These are phyloP conservation scores for Nemapogon koenigi DNA, from an alignment of 2,888 invertebrate genomes.

Conservation along the genomic window DNA sequence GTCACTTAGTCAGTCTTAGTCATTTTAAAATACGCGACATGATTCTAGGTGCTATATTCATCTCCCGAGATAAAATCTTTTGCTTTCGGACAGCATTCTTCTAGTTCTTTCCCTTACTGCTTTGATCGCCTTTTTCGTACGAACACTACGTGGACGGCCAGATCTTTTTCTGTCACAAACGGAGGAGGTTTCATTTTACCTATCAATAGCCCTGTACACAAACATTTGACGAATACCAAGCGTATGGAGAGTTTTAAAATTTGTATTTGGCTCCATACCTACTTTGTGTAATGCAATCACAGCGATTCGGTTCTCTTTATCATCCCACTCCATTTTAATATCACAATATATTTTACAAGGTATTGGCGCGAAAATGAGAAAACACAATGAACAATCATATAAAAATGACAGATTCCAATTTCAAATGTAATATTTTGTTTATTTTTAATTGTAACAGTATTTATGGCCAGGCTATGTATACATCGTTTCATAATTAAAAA, in stretches of 20 bases:
- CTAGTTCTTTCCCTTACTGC: constrained; percentile 13
- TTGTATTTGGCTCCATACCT: constrained; percentile 9
- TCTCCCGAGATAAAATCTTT: constrained; percentile 15
- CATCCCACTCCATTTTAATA: too few relatives aligned
- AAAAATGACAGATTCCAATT: too few relatives aligned
- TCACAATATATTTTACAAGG: too few relatives aligned
- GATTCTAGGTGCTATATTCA: constrained; percentile 15
- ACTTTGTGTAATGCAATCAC: constrained; percentile 9
- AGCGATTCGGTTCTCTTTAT: constrained; percentile 1
- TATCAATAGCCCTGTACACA: constrained; percentile 12
- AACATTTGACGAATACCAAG: constrained; percentile 12
- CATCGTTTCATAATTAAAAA: too few relatives aligned
- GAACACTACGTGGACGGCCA: constrained; percentile 13
- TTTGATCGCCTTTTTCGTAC: constrained; percentile 15
- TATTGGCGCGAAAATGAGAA: too few relatives aligned
- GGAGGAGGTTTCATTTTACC: constrained; percentile 13
- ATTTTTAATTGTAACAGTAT: too few relatives aligned
- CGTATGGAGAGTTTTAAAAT: constrained; percentile 10
- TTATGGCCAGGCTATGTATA: too few relatives aligned
- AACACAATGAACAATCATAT: too few relatives aligned
- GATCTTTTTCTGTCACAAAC: too few relatives aligned
- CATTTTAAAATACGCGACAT: constrained; percentile 15
- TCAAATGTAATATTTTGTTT: too few relatives aligned
- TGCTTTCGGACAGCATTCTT: constrained; percentile 15
- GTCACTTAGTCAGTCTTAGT: too few relatives aligned